Evolutionary conservation across 1,140 invertebrate genomes (phyloP).

Genomic region (Bombus huntii): DNA sequence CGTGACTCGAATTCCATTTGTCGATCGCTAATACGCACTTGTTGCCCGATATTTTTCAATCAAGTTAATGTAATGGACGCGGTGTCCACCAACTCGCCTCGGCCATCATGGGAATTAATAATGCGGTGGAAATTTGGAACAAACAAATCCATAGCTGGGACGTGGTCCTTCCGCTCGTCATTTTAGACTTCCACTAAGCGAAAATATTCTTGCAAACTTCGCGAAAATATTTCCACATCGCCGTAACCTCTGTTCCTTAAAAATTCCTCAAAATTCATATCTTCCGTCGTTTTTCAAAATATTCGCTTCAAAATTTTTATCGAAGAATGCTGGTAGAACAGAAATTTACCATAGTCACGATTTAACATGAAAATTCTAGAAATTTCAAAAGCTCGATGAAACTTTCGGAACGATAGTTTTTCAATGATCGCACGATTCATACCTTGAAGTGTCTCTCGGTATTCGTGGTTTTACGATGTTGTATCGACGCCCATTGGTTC

Average conservation of each 20-base stretch:
- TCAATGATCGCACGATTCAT: background rate
- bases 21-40: constrained; percentile 25
- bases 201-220: no score
- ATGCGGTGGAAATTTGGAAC: constrained; percentile 15
- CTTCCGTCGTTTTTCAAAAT: background rate
- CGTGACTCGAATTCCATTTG: constrained; percentile 35
- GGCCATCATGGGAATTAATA: constrained; percentile 1
- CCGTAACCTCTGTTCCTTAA: background rate
- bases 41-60: constrained; percentile 38
- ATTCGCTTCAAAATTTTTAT: background rate
- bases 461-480: no score
- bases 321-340: background rate
- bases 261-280: background rate
- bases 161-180: background rate
- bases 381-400: background rate
- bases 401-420: background rate
- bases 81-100: background rate
- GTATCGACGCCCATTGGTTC: background rate
- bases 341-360: background rate
- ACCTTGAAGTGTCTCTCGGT: no score
- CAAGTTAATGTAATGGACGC: constrained; percentile 16
- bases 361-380: background rate
- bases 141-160: background rate
- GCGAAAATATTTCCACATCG: background rate
- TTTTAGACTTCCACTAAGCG: background rate